phyloP scores from a whole-genome alignment of 2,113 vertebrate species.

The Numida meleagris region DNA sequence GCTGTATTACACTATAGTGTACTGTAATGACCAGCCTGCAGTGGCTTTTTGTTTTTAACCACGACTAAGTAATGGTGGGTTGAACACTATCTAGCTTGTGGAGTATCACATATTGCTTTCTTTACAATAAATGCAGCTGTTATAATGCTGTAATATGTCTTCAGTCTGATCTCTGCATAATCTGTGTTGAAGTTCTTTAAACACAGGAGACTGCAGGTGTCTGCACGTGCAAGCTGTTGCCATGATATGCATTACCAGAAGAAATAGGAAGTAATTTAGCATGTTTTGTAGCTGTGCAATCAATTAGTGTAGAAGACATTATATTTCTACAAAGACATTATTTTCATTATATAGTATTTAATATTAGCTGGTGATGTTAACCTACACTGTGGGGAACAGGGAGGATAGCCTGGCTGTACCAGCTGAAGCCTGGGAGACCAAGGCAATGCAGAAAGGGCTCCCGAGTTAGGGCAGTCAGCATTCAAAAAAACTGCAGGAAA shows the following conservation, averaged over 20 bases:
- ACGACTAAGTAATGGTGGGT: background rate
- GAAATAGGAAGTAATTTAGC: background rate
- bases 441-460: background rate
- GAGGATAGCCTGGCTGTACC: background rate
- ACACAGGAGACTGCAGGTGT: background rate
- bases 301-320: background rate
- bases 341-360: background rate
- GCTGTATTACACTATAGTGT: background rate
- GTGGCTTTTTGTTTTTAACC: background rate
- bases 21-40: fast-evolving
- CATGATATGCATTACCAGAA: background rate
- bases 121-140: background rate
- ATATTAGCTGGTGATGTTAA: background rate
- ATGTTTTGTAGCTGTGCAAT: background rate
- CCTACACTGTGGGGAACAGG: too few species aligned
- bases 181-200: background rate
- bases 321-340: background rate
- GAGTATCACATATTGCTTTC: background rate
- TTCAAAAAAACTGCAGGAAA: fast-evolving
- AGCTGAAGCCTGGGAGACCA: background rate
- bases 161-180: background rate
- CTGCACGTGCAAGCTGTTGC: background rate
- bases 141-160: background rate
- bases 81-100: background rate
- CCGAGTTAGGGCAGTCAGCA: background rate